Evolutionary conservation across 2,797 vertebrate species (phyloP).

Genomic region (Mus spretus): DNA sequence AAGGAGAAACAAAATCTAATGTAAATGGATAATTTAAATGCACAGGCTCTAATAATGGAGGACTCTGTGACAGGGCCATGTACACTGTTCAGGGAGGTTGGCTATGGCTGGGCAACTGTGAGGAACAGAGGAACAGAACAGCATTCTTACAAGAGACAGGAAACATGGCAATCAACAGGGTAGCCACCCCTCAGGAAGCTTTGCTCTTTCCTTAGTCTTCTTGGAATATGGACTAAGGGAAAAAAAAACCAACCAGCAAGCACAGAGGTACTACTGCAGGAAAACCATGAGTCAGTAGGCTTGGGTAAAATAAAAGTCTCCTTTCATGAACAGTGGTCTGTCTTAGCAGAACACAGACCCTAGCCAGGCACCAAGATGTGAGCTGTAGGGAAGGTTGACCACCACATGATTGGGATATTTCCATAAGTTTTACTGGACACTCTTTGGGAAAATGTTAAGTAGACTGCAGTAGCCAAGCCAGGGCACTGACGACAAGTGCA

Average conservation of each 20-base stretch:
- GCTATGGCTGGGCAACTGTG: not conserved
- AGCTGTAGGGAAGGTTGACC: not conserved
- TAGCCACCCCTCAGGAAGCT: not conserved
- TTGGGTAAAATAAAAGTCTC: not conserved
- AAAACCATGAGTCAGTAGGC: accelerated
- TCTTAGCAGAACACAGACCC: not conserved
- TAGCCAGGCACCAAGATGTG: accelerated
- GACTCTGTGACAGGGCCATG: not conserved
- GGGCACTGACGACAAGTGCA: not conserved
- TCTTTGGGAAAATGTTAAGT: not conserved
- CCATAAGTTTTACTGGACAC: not conserved
- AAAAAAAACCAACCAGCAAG: not conserved
- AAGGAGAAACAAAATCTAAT: not conserved
- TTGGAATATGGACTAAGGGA: not conserved
- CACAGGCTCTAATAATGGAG: not conserved
- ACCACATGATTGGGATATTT: not conserved
- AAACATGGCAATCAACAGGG: no score
- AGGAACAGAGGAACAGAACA: no score
- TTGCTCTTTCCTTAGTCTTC: not conserved
- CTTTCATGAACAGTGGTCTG: not conserved
- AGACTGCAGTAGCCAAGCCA: not conserved
- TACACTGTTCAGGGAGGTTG: not conserved
- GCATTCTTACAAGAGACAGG: not conserved
- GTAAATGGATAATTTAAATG: not conserved
- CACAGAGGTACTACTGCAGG: not conserved